Evolutionary conservation across 1,140 invertebrate genomes (phyloP).

Genomic region (Fopius arisanus): DNA sequence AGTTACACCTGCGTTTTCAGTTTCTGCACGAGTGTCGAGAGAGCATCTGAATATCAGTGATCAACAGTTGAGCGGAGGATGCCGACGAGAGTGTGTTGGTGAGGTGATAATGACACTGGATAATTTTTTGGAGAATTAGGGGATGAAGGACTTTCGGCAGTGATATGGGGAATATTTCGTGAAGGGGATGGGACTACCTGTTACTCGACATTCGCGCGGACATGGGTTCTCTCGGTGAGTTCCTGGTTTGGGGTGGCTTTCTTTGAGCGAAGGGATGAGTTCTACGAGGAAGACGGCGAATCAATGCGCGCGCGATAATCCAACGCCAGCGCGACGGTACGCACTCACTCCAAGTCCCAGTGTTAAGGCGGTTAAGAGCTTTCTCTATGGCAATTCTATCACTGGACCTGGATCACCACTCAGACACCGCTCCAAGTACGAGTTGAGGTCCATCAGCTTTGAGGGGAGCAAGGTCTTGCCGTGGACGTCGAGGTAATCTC

Average conservation of each 20-base stretch:
- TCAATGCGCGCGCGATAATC: slow-evolving; percentile 44
- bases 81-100: neutral
- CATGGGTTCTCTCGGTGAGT: no score
- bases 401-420: slow-evolving; percentile 46
- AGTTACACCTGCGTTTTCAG: slow-evolving; percentile 33
- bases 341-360: slow-evolving; percentile 46
- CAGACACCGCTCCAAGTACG: slow-evolving; percentile 55
- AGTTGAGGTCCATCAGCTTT: slow-evolving; percentile 62
- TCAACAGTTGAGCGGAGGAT: neutral
- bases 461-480: slow-evolving; percentile 61
- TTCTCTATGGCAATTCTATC: slow-evolving; percentile 39
- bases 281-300: slow-evolving; percentile 48
- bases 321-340: slow-evolving; percentile 45
- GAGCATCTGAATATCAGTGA: slow-evolving; percentile 11
- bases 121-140: neutral
- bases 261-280: slow-evolving; percentile 43
- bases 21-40: slow-evolving; percentile 4
- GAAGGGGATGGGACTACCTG: slow-evolving; percentile 31
- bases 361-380: slow-evolving; percentile 49
- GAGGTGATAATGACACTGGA: neutral
- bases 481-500: slow-evolving; percentile 56
- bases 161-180: no score
- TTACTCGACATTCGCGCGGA: no score
- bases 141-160: neutral
- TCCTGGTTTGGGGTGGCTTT: slow-evolving; percentile 23